Evolutionary conservation across 1,140 invertebrate species (phyloP).

Genomic region (Heliothis subflexa): DNA sequence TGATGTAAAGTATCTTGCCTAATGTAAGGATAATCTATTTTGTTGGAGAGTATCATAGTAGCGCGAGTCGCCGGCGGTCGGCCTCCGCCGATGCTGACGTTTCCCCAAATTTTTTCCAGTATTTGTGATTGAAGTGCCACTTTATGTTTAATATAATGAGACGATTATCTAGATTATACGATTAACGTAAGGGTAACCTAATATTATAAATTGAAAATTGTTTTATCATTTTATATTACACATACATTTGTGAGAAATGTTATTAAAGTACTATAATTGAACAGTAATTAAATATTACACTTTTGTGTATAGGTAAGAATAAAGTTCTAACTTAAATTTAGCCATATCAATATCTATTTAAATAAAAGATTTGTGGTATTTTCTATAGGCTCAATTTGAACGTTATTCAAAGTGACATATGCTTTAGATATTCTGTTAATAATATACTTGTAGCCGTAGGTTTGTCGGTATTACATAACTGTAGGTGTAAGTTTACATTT

Average conservation of each 20-base stretch:
- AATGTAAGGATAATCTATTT: constrained; percentile 76
- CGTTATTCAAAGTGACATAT: constrained; percentile 86
- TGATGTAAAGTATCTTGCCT: constrained; percentile 78
- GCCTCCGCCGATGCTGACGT: constrained; percentile 77
- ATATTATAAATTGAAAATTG: constrained; percentile 87
- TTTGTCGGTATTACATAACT: constrained; percentile 83
- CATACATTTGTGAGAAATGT: constrained; percentile 86
- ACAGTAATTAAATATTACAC: constrained; percentile 86
- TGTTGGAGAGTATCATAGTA: constrained; percentile 65
- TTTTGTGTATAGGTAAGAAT: constrained; percentile 86
- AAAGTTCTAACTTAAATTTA: constrained; percentile 87
- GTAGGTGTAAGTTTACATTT: constrained; percentile 74
- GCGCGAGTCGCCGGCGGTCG: constrained; percentile 64
- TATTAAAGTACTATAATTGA: constrained; percentile 85
- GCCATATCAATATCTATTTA: constrained; percentile 87
- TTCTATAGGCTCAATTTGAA: constrained; percentile 87
- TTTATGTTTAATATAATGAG: constrained; percentile 87
- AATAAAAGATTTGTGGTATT: constrained; percentile 86
- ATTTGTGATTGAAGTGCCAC: constrained; percentile 88
- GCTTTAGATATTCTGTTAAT: constrained; percentile 86
- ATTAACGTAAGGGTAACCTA: constrained; percentile 87
- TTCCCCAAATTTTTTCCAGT: constrained; percentile 87
- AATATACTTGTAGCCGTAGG: constrained; percentile 84
- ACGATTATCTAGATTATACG: constrained; percentile 87
- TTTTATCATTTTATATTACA: constrained; percentile 88